Evolutionary conservation across 2,888 invertebrate genomes (phyloP).

Genomic region (Pseudococcus viburni): DNA sequence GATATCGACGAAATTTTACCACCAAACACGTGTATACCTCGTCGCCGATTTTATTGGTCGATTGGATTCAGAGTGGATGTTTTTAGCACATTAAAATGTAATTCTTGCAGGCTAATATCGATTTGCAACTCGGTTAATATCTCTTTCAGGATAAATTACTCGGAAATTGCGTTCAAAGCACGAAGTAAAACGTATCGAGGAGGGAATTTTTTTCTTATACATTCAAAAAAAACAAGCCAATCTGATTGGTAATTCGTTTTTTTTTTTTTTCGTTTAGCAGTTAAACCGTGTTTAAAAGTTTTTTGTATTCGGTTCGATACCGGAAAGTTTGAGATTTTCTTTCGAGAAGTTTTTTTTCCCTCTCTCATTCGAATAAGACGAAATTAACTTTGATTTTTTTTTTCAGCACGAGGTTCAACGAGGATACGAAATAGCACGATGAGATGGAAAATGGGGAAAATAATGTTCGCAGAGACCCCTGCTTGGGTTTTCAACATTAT

Average conservation of each 20-base stretch:
- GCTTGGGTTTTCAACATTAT: neutral
- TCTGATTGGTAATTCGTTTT: conserved; percentile 44
- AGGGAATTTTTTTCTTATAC: neutral
- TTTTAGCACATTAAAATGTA: conserved; percentile 53
- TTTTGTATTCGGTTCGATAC: conserved; percentile 37
- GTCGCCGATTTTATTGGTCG: conserved; percentile 28
- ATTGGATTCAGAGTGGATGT: neutral
- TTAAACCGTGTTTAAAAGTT: conserved; percentile 46
- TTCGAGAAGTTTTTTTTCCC: conserved; percentile 31
- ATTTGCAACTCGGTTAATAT: conserved; percentile 49
- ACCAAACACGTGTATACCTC: conserved; percentile 26
- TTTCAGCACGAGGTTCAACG: neutral
- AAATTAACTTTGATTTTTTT: conserved; percentile 49
- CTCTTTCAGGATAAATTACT: conserved; percentile 54
- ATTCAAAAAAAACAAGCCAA: conserved; percentile 31
- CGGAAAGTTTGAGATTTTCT: conserved; percentile 31
- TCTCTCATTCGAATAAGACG: neutral
- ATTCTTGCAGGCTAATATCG: conserved; percentile 53
- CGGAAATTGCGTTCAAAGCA: conserved; percentile 33
- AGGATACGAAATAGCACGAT: neutral
- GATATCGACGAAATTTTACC: conserved; percentile 29
- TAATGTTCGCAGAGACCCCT: neutral
- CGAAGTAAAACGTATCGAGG: conserved; percentile 22
- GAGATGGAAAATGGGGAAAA: neutral
- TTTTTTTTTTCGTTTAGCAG: conserved; percentile 46